A percentile compares a stretch with the other conserved stretches of the same genome.
Evolutionary conservation across 2,888 invertebrate species (phyloP).

Genomic region (Mycogona germanica): DNA sequence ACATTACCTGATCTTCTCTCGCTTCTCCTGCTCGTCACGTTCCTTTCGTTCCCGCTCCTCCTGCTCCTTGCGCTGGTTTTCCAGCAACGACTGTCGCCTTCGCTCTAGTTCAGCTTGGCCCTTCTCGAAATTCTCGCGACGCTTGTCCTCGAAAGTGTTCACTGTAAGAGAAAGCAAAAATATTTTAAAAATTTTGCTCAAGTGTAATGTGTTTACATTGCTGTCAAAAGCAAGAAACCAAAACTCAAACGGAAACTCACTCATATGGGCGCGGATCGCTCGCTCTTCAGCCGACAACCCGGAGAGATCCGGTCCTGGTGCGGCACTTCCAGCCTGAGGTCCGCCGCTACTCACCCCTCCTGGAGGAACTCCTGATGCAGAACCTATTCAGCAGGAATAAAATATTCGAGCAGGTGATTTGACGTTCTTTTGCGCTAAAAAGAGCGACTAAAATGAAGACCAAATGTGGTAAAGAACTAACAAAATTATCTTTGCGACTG

Average conservation of each 20-base stretch:
- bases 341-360: background rate
- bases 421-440: too few species aligned
- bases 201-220: background rate
- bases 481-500: too few species aligned
- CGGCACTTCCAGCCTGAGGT: background rate
- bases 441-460: too few species aligned
- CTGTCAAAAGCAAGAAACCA: background rate
- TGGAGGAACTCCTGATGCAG: too few species aligned
- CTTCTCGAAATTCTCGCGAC: constrained; percentile 94
- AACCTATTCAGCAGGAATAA: too few species aligned
- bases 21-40: constrained; percentile 75
- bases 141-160: constrained; percentile 77
- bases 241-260: background rate
- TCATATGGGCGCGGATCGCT: background rate
- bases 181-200: background rate
- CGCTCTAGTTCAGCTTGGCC: constrained; percentile 95
- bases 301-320: background rate
- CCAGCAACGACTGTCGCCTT: constrained; percentile 72
- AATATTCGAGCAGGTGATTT: too few species aligned
- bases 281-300: background rate
- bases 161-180: constrained; percentile 6
- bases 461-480: too few species aligned
- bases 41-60: constrained; percentile 90
- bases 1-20: constrained; percentile 42
- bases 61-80: constrained; percentile 76